Base-by-base conservation (phyloP, 2,888 invertebrate species). In the Chrysodeixis includens region DNA sequence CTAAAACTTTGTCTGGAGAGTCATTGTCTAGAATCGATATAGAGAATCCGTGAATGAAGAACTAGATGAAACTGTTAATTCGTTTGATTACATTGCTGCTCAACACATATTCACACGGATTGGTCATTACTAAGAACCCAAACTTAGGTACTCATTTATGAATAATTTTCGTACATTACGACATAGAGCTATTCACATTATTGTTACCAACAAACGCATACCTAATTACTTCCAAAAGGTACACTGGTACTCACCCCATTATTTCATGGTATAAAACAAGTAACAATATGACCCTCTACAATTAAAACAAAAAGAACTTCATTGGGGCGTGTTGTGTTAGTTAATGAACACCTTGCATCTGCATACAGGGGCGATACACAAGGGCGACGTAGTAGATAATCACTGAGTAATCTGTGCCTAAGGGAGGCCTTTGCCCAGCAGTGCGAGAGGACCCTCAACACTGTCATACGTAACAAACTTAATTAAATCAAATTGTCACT, bases 351-450 rank as follows among this genome's bases (percentile, higher is more conserved):
- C 35, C 46, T 54, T 54, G 46, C 46, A 53, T 66, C 55, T 26
- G 51, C 30, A 56, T 72, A 49, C 53, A 67, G 56, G 57, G 57
- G 57, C 32, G 49, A 20, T 8, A 20, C 46, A 49, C 44, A 46
- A 12, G 56, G 56, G 51, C 18, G 51, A 14, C 54, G 69, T 35
- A 55, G 30, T 52, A 70, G 52, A 54, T 49, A 62, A 67, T 63
- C 53, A 66, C 54, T 61, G 30, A 20, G 62, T 71, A 74, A 71
- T 68, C 71, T 57, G 74, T 30, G 71, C 74, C 69, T 26, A 44
- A 20, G 56, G 56, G 56, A 10, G 69, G 62, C 57, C 32, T 51
- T 12, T 52, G 74, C 55, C 35, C 69, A 58, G 18, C 62, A 35
- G 44, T 46, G 71, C 69, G 56, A 12, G 56, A 68, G 54, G 51